Percentiles rank a stretch among this genome's conserved stretches.
Evolutionary conservation across 2,888 invertebrate species (phyloP).

Genomic region (Idaea dimidiata): DNA sequence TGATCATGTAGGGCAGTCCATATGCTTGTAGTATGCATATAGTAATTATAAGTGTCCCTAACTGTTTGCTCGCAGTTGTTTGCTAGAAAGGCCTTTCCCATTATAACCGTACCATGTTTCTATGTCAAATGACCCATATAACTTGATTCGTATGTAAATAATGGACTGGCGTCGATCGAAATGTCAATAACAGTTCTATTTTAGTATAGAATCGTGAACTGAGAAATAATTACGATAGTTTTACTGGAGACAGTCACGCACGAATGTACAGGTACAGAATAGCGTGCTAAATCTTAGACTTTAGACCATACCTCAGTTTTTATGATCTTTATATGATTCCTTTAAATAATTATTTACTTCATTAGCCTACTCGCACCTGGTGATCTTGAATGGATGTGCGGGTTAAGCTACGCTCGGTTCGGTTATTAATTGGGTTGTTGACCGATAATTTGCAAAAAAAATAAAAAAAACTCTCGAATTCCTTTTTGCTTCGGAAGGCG

Average conservation of each 20-base stretch:
- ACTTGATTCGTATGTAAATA: background rate
- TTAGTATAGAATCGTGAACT: background rate
- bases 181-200: background rate
- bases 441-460: no score
- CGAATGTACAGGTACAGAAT: background rate
- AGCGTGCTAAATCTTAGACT: no score
- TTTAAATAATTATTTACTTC: no score
- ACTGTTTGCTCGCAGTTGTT: background rate
- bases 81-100: background rate
- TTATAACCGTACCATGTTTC: background rate
- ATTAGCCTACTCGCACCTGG: no score
- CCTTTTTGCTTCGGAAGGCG: no score
- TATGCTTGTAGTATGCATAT: background rate
- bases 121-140: background rate
- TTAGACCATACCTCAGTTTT: no score
- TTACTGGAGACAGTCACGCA: background rate
- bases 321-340: no score
- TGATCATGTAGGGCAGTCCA: no score
- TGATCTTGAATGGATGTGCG: no score
- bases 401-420: no score
- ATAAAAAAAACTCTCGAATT: no score
- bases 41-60: background rate
- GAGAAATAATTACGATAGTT: background rate
- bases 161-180: background rate
- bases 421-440: no score